Evolutionary conservation across 2,888 invertebrate species (phyloP).

Genomic region (Ommatoiulus sabulosus): DNA sequence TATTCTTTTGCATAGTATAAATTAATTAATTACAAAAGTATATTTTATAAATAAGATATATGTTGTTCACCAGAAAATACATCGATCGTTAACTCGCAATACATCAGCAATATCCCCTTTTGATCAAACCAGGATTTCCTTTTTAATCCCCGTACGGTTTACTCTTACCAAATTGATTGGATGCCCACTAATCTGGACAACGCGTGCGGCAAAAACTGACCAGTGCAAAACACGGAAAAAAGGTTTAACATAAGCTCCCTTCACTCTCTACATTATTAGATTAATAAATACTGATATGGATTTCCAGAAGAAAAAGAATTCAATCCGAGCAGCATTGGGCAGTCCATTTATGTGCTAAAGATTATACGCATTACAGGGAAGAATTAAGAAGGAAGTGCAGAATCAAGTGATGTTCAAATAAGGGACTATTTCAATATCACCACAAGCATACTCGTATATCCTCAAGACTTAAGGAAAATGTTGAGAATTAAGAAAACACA

Average conservation of each 20-base stretch:
- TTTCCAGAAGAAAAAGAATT: slow-evolving; percentile 30
- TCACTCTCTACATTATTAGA: slow-evolving; percentile 36
- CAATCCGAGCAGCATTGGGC: neutral
- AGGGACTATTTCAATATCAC: neutral
- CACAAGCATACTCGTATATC: neutral
- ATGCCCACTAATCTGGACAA: slow-evolving; percentile 25
- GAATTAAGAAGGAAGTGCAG: slow-evolving; percentile 24
- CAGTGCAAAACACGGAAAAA: slow-evolving; percentile 18
- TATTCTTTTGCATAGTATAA: no score
- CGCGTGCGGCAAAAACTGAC: slow-evolving; percentile 40
- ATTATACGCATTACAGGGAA: slow-evolving; percentile 17
- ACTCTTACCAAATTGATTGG: slow-evolving; percentile 21
- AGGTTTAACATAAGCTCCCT: neutral
- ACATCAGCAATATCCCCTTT: neutral
- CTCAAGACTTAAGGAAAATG: no score
- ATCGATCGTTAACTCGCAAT: no score
- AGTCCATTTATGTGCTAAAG: slow-evolving; percentile 12
- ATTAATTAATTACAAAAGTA: no score
- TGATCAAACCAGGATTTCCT: neutral
- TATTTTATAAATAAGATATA: no score
- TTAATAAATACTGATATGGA: neutral
- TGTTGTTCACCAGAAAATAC: no score
- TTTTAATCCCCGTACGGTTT: slow-evolving; percentile 18
- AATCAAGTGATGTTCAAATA: neutral
- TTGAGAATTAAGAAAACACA: no score